Base-by-base conservation (phyloP, 2,797 vertebrate species). In the Gobionotothen gibberifrons region DNA sequence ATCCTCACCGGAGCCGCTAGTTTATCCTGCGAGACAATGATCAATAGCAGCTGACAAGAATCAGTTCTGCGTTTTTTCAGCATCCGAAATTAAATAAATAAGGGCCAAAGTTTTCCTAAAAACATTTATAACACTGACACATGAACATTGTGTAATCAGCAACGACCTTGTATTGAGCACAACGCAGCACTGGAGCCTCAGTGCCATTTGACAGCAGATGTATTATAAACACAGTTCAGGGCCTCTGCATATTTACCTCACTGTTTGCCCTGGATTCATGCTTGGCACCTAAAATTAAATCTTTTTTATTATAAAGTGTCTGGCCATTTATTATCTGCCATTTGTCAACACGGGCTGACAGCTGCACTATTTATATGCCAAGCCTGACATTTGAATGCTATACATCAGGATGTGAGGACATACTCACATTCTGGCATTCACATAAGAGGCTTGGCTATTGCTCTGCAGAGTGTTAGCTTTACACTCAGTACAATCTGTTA, bases 211-310 rank as follows among this genome's bases (percentile, higher is more conserved):
- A 88, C 72, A 79, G 77, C 57, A 75, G 65, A 62, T 72, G 78
- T 69, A 79, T 85, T 81, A 84, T 84, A 79, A 84, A 85, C 76
- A 86, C 58, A 64, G 85, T 73, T 82, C 72, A 79, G 74, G 75
- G 69, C 81, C 58, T 82, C 44, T 82, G 67, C 85, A 89, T 89
- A 89, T 88, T 87, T 80, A 82, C 80, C 78, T 78, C 67, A 3
- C 54, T 85, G 79, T 90, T 91, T 90, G 86, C 67, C 62, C 78
- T 72, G 74, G 67, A 89, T 91, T 92, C 84, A 78, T 89, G 87
- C 91, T 84, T 86, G 67, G 75, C 77, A 87, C 81, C 89, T 87
- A 91, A 92, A 94, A 93, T 90, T 92, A 91, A 88, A 93, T 83
- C 63, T 74, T 81, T 89, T 89, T 89, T 58, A 89, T 88, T 81